phyloP scores from a whole-genome alignment of 2,888 invertebrate genomes.

The Sinohyriopsis cumingii region DNA sequence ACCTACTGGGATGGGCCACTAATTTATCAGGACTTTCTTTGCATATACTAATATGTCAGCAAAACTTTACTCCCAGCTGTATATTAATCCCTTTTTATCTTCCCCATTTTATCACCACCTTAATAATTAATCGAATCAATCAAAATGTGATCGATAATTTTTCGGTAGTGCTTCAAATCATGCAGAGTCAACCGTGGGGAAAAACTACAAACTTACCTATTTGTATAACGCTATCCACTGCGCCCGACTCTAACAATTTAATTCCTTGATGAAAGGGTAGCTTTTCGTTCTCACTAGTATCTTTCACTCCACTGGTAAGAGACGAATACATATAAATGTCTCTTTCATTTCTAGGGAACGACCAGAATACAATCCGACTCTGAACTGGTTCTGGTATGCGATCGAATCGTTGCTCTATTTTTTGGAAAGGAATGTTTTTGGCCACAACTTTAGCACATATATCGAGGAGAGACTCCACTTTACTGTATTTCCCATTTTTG shows the following conservation, averaged over 20 bases:
- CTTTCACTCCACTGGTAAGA: slow-evolving; percentile 75
- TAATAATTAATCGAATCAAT: no score
- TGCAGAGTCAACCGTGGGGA: background rate
- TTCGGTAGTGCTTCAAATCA: background rate
- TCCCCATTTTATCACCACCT: no score
- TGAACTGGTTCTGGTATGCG: slow-evolving; percentile 92
- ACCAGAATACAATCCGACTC: slow-evolving; percentile 89
- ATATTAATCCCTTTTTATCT: no score
- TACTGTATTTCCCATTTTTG: slow-evolving; percentile 54
- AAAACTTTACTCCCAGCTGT: no score
- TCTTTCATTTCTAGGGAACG: slow-evolving; percentile 88
- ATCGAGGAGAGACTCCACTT: slow-evolving; percentile 82
- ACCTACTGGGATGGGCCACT: no score
- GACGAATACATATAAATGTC: slow-evolving; percentile 94
- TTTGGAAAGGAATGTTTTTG: slow-evolving; percentile 87
- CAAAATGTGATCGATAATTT: no score
- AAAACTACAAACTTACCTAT: slow-evolving; percentile 80
- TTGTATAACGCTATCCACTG: slow-evolving; percentile 89
- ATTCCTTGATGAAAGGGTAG: slow-evolving; percentile 90
- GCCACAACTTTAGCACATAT: slow-evolving; percentile 88
- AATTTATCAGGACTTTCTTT: no score
- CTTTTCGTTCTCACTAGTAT: slow-evolving; percentile 81
- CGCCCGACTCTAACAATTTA: slow-evolving; percentile 85
- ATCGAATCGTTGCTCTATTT: slow-evolving; percentile 89
- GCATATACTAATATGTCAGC: no score